phyloP scores from a whole-genome alignment of 1,140 invertebrate genomes.

The Monomorium pharaonis region DNA sequence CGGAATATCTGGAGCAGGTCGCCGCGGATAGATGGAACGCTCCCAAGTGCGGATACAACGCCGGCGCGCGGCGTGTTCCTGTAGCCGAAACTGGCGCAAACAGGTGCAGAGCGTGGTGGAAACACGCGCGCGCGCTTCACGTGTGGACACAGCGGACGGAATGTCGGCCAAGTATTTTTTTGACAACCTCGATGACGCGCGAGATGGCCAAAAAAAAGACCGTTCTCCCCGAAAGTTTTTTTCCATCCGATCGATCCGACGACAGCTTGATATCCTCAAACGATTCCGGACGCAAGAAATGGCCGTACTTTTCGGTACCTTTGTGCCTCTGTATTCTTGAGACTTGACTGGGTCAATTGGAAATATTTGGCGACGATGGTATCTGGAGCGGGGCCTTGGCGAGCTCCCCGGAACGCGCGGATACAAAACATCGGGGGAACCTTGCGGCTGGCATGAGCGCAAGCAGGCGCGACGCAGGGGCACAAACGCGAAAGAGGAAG shows the following conservation, averaged over 20 bases:
- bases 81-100: constrained; percentile 33
- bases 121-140: background rate
- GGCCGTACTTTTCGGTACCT: background rate
- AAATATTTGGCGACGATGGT: constrained; percentile 67
- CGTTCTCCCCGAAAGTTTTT: background rate
- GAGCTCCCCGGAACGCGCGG: constrained; percentile 46
- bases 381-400: constrained; percentile 54
- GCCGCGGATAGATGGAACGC: constrained; percentile 61
- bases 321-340: constrained; percentile 8
- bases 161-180: constrained; percentile 1
- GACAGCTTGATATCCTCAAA: background rate
- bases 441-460: constrained; percentile 71
- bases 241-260: no score
- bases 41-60: constrained; percentile 27
- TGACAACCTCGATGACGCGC: background rate
- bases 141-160: background rate
- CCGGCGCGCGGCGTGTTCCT: constrained; percentile 28
- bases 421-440: constrained; percentile 67
- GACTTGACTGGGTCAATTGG: constrained; percentile 46
- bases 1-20: constrained; percentile 70
- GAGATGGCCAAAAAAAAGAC: background rate
- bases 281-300: background rate
- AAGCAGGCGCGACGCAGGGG: constrained; percentile 72
- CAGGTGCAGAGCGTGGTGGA: constrained; percentile 25
- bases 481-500: constrained; percentile 73